These are phyloP conservation scores for Dynastes hyllus DNA, from an alignment of 2,888 invertebrate genomes.

Conservation along the genomic window DNA sequence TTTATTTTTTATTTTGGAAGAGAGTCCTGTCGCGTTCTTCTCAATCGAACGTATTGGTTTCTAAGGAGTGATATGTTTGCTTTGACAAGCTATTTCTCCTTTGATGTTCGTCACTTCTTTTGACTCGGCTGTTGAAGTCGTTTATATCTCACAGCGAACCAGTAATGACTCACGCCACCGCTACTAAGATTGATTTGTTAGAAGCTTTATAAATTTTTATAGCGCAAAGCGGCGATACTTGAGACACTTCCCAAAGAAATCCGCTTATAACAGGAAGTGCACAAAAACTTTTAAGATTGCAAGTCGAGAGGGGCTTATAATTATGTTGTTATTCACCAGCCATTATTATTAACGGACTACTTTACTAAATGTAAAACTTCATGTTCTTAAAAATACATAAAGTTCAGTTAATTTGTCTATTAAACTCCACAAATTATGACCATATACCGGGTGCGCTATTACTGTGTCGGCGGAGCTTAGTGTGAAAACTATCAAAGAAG, in stretches of 20 bases:
- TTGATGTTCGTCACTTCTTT: conserved; percentile 45
- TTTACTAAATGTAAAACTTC: too few species aligned
- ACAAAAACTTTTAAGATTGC: too few species aligned
- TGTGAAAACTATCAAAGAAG: too few species aligned
- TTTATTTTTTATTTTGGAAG: conserved; percentile 41
- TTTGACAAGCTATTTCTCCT: conserved; percentile 40
- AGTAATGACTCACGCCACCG: conserved; percentile 17
- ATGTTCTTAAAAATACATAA: too few species aligned
- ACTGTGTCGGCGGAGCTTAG: too few species aligned
- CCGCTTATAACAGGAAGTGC: not conserved
- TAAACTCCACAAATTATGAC: too few species aligned
- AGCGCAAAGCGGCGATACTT: not conserved
- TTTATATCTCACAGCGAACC: conserved; percentile 20
- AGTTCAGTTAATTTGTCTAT: too few species aligned
- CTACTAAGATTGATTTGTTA: not conserved
- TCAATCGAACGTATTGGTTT: conserved; percentile 41
- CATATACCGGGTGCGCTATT: too few species aligned
- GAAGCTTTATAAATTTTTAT: conserved; percentile 26
- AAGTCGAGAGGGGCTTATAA: too few species aligned
- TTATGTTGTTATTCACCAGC: too few species aligned
- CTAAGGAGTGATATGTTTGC: conserved; percentile 33
- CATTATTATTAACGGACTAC: too few species aligned
- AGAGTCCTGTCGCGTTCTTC: conserved; percentile 34
- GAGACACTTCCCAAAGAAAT: not conserved
- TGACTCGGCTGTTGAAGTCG: conserved; percentile 29